Evolutionary conservation across 2,113 vertebrate species (phyloP).

Genomic region (Malurus melanocephalus): DNA sequence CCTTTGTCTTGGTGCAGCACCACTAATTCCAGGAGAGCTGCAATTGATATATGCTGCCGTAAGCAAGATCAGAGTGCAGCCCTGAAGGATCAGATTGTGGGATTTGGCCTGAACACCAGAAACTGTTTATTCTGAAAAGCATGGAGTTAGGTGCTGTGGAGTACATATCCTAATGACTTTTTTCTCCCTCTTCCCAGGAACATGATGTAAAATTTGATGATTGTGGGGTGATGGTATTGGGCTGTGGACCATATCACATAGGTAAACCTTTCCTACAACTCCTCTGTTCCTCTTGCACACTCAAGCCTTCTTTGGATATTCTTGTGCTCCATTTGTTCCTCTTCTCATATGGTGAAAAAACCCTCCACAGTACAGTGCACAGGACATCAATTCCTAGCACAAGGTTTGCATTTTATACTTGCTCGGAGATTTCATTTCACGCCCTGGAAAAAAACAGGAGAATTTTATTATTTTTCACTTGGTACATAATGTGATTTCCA

Average conservation of each 20-base stretch:
- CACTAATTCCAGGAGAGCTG: not conserved
- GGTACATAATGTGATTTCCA: not conserved
- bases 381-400: not conserved
- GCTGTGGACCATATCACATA: constrained; percentile 95
- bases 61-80: not conserved
- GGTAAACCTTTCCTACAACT: constrained; percentile 75
- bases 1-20: not conserved
- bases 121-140: not conserved
- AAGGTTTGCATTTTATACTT: constrained; percentile 3
- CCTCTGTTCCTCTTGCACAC: not conserved
- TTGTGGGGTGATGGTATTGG: constrained; percentile 89
- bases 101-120: not conserved
- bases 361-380: not conserved
- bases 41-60: not conserved
- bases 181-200: constrained; percentile 73
- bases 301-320: not conserved
- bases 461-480: constrained; percentile 2
- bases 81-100: not conserved
- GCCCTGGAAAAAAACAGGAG: not conserved
- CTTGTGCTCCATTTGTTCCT: constrained; percentile 4
- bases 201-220: constrained; percentile 91
- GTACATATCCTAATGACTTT: not conserved
- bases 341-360: not conserved
- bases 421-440: not conserved
- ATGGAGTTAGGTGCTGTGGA: not conserved